Conservation (phyloP, 2,888 invertebrate species). For the Oegoconia quadripuncta region DNA sequence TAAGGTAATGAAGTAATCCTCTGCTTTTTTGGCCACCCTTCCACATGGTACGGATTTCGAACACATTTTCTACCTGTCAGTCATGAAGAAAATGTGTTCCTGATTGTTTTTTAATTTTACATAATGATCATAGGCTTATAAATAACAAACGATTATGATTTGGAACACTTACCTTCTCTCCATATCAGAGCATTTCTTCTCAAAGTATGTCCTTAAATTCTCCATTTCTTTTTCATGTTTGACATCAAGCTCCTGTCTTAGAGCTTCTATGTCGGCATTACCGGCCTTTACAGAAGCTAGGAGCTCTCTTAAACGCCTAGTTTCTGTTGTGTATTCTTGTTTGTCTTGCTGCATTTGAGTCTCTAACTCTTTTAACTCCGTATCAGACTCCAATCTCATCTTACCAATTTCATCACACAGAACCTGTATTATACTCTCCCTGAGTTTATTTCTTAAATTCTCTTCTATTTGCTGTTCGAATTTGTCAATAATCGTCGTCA, state of each 20-base stretch:
- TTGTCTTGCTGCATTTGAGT: conserved; percentile 78
- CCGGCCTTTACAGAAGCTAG: conserved; percentile 79
- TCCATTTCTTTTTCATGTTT: conserved; percentile 89
- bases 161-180: conserved; percentile 87
- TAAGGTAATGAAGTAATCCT: too few species aligned
- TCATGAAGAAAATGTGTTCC: too few species aligned
- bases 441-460: conserved; percentile 61
- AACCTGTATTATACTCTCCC: conserved; percentile 77
- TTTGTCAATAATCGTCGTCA: conserved; percentile 47
- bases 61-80: too few species aligned
- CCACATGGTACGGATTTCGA: too few species aligned
- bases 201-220: conserved; percentile 88
- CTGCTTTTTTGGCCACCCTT: not conserved
- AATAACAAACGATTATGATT: too few species aligned
- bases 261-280: conserved; percentile 73
- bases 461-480: conserved; percentile 62
- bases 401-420: conserved; percentile 75
- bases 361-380: conserved; percentile 60
- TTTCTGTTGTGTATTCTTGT: conserved; percentile 73
- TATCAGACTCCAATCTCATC: conserved; percentile 59
- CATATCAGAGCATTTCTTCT: conserved; percentile 88
- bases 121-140: too few species aligned
- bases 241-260: conserved; percentile 79
- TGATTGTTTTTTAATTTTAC: too few species aligned
- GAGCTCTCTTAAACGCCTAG: conserved; percentile 73